A percentile compares a stretch with the other conserved stretches of the same genome.
phyloP scores from a whole-genome alignment of 2,797 vertebrate species.

The Muscicapa comitata region DNA sequence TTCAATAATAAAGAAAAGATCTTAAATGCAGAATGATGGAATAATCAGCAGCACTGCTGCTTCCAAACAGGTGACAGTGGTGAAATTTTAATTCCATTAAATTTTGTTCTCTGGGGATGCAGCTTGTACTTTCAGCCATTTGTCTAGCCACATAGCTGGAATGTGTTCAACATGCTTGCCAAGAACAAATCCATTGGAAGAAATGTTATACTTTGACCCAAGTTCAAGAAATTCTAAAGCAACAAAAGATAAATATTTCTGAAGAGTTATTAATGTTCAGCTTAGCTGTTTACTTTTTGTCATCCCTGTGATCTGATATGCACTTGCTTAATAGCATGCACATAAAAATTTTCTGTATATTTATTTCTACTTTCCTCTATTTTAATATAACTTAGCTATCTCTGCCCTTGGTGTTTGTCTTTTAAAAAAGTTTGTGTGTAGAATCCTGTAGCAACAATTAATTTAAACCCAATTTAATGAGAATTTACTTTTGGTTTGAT shows the following conservation, averaged over 20 bases:
- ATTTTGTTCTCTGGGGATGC: not conserved
- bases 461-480: not conserved
- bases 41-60: not conserved
- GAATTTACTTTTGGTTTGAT: not conserved
- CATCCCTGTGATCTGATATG: not conserved
- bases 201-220: conserved; percentile 62
- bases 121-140: conserved; percentile 23
- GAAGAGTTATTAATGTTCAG: conserved; percentile 1
- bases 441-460: not conserved
- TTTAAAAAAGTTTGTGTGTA: not conserved
- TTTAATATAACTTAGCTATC: not conserved
- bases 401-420: not conserved
- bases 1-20: not conserved
- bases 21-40: not conserved
- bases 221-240: conserved; percentile 42
- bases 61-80: conserved; percentile 24
- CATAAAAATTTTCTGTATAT: not conserved
- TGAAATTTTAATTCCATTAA: conserved; percentile 35
- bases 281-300: not conserved
- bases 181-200: conserved; percentile 49
- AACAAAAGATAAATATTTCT: conserved; percentile 47
- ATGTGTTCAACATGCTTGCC: conserved; percentile 36
- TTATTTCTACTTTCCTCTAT: not conserved
- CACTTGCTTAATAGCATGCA: not conserved
- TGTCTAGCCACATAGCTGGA: conserved; percentile 50